Evolutionary conservation across 2,888 invertebrate species (phyloP), one percentile per base, ranked within the genome.

Genomic region (Marasmarcha lunaedactyla): DNA sequence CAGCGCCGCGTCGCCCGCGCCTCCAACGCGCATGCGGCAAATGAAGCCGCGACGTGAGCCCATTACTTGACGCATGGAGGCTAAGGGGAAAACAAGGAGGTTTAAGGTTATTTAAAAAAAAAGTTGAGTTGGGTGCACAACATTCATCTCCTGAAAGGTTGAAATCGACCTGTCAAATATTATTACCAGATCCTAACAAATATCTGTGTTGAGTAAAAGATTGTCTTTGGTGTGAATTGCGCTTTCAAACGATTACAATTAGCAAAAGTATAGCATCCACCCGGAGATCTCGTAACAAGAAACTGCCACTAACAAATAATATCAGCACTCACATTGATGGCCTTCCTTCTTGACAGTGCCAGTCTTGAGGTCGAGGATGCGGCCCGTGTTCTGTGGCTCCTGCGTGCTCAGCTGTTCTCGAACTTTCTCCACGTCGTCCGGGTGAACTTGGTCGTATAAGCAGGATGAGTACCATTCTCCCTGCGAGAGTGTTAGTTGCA

Each of bases 311-410:
- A n/a, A n/a, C n/a, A n/a, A n/a, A n/a, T n/a, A n/a, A n/a, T n/a
- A n/a, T 20, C 7, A 5, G 7, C 7, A 61, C 92, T 90, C 81
- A 95, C 95, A 96, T 83, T 98, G 98, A 77, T 97, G 97, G 0
- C 97, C 97, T 76, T 99, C 98, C 69, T 98, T 98, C 71, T 99
- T 99, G 9, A 98, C 98, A 4, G 98, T 98, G 42, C 98, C 99
- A 39, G 98, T 97, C 84, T 99, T 99, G 40, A 99, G 86, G 76
- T 99, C 99, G 47, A 99, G 85, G 52, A 98, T 97, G 42, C 98
- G 88, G 5, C 97, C 98, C 1, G 94, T 92, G 65, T 96, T 97
- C 66, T 96, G 95, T 14, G 97, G 95, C 70, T 98, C 98, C 63
- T 96, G 95, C 0, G 98, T 97, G 46, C 97, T 97, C 42, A 99